Evolutionary conservation across 2,888 invertebrate genomes (phyloP), one percentile per base, ranked within the genome.

Genomic region (Sialis fuliginosa): DNA sequence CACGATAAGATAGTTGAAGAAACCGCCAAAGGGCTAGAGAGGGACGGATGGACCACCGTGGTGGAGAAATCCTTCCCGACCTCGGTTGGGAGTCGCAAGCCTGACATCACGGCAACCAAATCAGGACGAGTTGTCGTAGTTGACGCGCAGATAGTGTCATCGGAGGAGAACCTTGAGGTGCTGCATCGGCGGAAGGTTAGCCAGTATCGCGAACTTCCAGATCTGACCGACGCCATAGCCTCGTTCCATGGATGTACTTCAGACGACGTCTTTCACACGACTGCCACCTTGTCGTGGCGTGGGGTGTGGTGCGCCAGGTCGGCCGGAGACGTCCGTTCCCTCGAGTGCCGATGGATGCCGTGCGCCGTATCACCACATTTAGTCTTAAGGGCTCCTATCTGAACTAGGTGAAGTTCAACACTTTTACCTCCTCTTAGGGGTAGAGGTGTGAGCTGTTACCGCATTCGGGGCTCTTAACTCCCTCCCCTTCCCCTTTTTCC

Each of bases 91-190:
- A 49, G 54, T 0, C 47, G 58, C 0, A 63, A 62, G 50, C 61
- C 60, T 0, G 61, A 63, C 40, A 48, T 60, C 4, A 50, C 62
- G 1, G 57, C 57, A 4, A 45, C 7, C 0, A 56, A 33, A 42
- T 55, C 48, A 6, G 54, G 48, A 5, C 12, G 6, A 2, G 57
- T 56, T 0, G 53, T 56, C 1, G 54, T 64, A 0, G 43, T 62
- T 3, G 61, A 63, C 44, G 59, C 57, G 1, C 58, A 63, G 51
- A 53, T 62, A 4, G 60, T 61, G 40, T 55, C 57, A 48, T 60
- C 57, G 10, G 53, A 54, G 44, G 49, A 50, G 0, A 45, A 52
- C 4, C 54, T 60, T 0, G 56, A 58, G 1, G 50, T 47, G 0
- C 51, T 53, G 2, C 57, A 61, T 39, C 43, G 48, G 2, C 45